Percentiles rank a stretch among this genome's conserved stretches.
Evolutionary conservation across 2,113 vertebrate species (phyloP).

Genomic region (Gnathochromis pfefferi): DNA sequence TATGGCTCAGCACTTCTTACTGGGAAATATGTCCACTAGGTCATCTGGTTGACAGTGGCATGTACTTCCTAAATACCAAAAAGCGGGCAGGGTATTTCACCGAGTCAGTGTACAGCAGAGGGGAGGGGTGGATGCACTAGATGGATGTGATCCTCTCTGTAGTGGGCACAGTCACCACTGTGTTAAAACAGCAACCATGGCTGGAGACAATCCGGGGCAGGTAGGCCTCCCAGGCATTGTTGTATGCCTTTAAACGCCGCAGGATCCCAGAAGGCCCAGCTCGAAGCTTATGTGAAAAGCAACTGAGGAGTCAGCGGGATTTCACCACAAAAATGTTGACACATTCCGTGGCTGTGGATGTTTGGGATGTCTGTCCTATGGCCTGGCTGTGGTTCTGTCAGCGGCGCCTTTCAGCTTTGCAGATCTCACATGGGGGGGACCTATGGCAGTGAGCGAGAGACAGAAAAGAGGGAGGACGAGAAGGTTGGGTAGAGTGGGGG

Average conservation of each 20-base stretch:
- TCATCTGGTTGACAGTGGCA: conserved; percentile 53
- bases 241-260: conserved; percentile 43
- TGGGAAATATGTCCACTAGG: conserved; percentile 58
- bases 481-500: not conserved
- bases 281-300: conserved; percentile 29
- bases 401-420: conserved; percentile 54
- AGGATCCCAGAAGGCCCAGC: conserved; percentile 38
- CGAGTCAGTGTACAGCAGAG: not conserved
- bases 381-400: conserved; percentile 29
- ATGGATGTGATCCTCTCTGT: conserved; percentile 4
- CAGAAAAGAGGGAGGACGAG: not conserved
- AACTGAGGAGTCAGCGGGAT: conserved; percentile 54
- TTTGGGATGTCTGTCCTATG: conserved; percentile 49
- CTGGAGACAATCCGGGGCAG: conserved; percentile 42
- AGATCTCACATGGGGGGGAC: conserved; percentile 55
- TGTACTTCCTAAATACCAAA: conserved; percentile 42
- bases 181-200: conserved; percentile 24
- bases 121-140: not conserved
- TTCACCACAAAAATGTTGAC: conserved; percentile 52
- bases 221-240: conserved; percentile 51
- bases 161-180: conserved; percentile 21
- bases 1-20: conserved; percentile 66
- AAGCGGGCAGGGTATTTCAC: conserved; percentile 12
- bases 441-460: conserved; percentile 41
- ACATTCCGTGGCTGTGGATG: conserved; percentile 58